These are phyloP conservation scores for Ascaphus truei DNA, from an alignment of 2,113 vertebrate genomes.

Conservation along the genomic window DNA sequence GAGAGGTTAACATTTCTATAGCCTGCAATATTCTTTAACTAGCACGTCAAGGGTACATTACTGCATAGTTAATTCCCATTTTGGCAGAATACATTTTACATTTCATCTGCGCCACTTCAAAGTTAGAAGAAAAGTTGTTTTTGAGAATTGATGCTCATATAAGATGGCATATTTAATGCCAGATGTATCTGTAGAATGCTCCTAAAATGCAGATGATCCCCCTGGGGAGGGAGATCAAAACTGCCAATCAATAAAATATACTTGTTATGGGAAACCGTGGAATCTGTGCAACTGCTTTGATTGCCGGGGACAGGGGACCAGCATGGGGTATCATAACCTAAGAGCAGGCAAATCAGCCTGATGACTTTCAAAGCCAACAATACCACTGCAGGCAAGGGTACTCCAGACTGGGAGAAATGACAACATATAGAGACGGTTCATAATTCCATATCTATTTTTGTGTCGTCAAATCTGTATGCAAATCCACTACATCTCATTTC, in stretches of 20 bases:
- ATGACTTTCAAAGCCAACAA: constrained; percentile 81
- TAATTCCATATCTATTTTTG: constrained; percentile 82
- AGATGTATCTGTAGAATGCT: constrained; percentile 78
- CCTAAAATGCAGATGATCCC: constrained; percentile 79
- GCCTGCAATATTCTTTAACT: constrained; percentile 52
- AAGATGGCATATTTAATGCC: constrained; percentile 77
- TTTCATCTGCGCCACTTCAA: constrained; percentile 67
- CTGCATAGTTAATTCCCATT: constrained; percentile 63
- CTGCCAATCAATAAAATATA: constrained; percentile 79
- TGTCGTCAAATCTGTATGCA: constrained; percentile 85
- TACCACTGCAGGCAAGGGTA: constrained; percentile 78
- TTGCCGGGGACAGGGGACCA: constrained; percentile 77
- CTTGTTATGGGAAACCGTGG: constrained; percentile 68
- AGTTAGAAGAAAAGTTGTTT: constrained; percentile 68
- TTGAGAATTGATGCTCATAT: constrained; percentile 70
- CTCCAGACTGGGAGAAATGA: constrained; percentile 77
- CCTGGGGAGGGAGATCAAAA: constrained; percentile 73
- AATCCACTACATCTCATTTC: constrained; percentile 80
- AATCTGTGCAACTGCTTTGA: constrained; percentile 71
- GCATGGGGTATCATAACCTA: constrained; percentile 78
- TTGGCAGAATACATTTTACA: constrained; percentile 61
- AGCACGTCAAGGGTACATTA: constrained; percentile 55
- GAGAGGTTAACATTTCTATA: constrained; percentile 38
- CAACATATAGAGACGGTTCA: constrained; percentile 81
- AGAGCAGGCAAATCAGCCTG: constrained; percentile 81